Conservation (phyloP, 2,888 invertebrate species). For the Calephelis perditalis region DNA sequence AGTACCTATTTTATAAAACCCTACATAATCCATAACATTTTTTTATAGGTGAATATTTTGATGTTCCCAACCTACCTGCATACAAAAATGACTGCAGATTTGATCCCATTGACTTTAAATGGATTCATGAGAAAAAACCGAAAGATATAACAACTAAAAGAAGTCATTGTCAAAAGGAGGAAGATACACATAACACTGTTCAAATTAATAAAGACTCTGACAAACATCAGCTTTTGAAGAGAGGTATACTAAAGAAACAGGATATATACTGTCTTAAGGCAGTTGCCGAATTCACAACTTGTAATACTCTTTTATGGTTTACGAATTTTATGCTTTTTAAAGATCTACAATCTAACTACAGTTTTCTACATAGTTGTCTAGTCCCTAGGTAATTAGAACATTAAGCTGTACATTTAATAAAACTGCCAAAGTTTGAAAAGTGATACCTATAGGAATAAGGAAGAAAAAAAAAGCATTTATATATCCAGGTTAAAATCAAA, state of each 20-base stretch:
- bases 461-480: too few species aligned
- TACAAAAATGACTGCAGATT: constrained; percentile 15
- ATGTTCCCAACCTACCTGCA: neutral
- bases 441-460: neutral
- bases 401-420: neutral
- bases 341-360: constrained; percentile 39
- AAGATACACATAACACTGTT: neutral
- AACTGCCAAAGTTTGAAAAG: neutral
- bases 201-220: neutral
- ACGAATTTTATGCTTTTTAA: constrained; percentile 40
- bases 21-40: neutral
- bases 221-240: neutral
- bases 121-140: constrained; percentile 4
- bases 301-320: constrained; percentile 40
- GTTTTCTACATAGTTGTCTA: constrained; percentile 42
- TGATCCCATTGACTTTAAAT: constrained; percentile 14
- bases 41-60: constrained; percentile 10
- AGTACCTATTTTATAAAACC: neutral
- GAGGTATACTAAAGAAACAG: constrained; percentile 12
- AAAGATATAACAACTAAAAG: neutral
- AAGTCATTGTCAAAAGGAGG: neutral
- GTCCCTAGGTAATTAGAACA: constrained; percentile 15
- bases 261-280: constrained; percentile 16
- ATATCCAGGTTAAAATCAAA: too few species aligned
- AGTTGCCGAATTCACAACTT: constrained; percentile 4